Conservation (phyloP, 2,113 vertebrate genomes). For the Copsychus sechellarum region DNA sequence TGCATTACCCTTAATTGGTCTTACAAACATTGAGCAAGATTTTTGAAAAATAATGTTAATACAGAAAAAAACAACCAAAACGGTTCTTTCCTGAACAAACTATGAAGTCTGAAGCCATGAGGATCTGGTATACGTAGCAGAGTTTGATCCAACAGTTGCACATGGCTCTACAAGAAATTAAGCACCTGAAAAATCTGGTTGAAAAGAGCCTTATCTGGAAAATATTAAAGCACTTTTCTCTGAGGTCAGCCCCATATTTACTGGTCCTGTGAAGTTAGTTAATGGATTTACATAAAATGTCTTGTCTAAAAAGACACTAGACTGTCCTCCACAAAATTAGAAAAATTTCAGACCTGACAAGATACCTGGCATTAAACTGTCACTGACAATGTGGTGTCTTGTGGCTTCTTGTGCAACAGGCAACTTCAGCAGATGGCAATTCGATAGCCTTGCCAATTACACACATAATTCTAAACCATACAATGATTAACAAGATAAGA, state of each 20-base stretch:
- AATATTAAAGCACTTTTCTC: not conserved
- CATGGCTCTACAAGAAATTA: rapidly evolving
- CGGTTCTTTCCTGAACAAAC: not conserved
- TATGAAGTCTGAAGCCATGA: not conserved
- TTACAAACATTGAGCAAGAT: not conserved
- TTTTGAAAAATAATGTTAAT: not conserved
- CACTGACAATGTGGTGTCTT: not conserved
- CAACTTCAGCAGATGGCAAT: not conserved
- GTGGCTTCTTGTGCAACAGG: not conserved
- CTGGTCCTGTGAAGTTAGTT: not conserved
- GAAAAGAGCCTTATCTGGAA: not conserved
- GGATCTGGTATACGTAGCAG: not conserved
- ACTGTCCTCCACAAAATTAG: not conserved
- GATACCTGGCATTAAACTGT: not conserved
- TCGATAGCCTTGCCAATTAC: not conserved
- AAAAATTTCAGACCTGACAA: not conserved
- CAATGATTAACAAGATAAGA: not conserved
- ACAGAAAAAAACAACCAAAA: not conserved
- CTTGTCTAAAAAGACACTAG: not conserved
- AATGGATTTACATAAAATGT: not conserved
- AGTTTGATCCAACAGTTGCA: not conserved
- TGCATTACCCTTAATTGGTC: not conserved
- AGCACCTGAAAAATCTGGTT: not conserved
- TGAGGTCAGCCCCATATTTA: not conserved
- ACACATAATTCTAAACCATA: not conserved